phyloP scores from a whole-genome alignment of 2,888 invertebrate genomes.

The Tubulanus polymorphus region DNA sequence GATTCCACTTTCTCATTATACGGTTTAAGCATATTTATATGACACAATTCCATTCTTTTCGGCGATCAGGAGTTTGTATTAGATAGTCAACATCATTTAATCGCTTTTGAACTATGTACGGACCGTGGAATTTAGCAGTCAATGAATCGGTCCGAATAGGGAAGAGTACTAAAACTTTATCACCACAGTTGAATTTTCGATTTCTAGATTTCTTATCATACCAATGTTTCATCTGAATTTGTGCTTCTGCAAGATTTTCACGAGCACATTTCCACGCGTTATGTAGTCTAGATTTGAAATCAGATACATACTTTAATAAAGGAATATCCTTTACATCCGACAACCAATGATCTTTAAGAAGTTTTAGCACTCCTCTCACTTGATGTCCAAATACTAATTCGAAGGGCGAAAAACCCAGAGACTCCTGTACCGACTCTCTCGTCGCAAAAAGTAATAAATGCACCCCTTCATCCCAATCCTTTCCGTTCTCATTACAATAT shows the following conservation, averaged over 20 bases:
- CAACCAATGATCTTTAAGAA: constrained; percentile 11
- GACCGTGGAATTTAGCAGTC: background rate
- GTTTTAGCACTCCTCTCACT: constrained; percentile 13
- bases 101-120: background rate
- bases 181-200: background rate
- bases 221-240: background rate
- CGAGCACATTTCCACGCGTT: too few species aligned
- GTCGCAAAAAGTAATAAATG: constrained; percentile 21
- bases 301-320: too few species aligned
- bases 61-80: background rate
- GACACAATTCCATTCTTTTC: background rate
- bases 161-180: background rate
- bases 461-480: constrained; percentile 24
- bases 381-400: constrained; percentile 16
- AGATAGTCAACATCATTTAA: background rate
- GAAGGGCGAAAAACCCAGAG: constrained; percentile 19
- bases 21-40: background rate
- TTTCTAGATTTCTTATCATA: background rate
- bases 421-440: constrained; percentile 21
- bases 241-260: background rate
- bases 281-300: too few species aligned
- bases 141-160: background rate
- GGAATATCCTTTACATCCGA: too few species aligned
- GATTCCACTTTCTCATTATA: too few species aligned
- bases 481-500: constrained; percentile 16